Evolutionary conservation across 2,888 invertebrate genomes (phyloP).

Genomic region (Brachylomia viminalis): DNA sequence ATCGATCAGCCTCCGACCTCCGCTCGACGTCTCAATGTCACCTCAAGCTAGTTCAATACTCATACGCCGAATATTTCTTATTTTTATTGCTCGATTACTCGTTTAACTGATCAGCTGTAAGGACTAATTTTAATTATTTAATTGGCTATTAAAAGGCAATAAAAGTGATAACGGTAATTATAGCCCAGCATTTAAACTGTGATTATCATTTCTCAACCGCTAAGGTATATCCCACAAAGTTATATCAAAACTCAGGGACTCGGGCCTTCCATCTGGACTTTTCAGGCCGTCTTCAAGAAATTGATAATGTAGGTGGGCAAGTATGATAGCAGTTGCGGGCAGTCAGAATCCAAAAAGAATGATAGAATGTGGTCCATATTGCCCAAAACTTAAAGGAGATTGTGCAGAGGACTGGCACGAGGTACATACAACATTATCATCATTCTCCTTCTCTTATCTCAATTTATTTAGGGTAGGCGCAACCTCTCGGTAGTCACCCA

Average conservation of each 20-base stretch:
- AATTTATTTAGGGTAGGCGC: too few relatives aligned
- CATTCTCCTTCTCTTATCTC: too few relatives aligned
- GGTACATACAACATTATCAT: too few relatives aligned
- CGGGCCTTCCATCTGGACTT: neutral
- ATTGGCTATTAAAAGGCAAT: neutral
- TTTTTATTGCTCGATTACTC: constrained; percentile 37
- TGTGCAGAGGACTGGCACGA: neutral
- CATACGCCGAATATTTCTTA: constrained; percentile 29
- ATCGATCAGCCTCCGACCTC: constrained; percentile 63
- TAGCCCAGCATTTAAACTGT: too few relatives aligned
- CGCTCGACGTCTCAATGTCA: constrained; percentile 63
- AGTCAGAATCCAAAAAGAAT: neutral
- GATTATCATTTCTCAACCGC: neutral
- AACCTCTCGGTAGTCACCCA: too few relatives aligned
- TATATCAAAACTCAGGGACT: neutral
- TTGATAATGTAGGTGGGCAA: neutral
- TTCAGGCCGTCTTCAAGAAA: neutral
- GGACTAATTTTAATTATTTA: constrained; percentile 18
- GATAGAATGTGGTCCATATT: neutral
- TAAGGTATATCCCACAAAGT: neutral
- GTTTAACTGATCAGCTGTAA: constrained; percentile 34
- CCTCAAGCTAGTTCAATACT: constrained; percentile 18
- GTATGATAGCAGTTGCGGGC: neutral
- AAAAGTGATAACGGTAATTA: neutral
- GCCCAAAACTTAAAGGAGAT: neutral